Evolutionary conservation across 2,888 invertebrate species (phyloP), one percentile per base, ranked within the genome.

Genomic region (Sarcophaga caerulescens): DNA sequence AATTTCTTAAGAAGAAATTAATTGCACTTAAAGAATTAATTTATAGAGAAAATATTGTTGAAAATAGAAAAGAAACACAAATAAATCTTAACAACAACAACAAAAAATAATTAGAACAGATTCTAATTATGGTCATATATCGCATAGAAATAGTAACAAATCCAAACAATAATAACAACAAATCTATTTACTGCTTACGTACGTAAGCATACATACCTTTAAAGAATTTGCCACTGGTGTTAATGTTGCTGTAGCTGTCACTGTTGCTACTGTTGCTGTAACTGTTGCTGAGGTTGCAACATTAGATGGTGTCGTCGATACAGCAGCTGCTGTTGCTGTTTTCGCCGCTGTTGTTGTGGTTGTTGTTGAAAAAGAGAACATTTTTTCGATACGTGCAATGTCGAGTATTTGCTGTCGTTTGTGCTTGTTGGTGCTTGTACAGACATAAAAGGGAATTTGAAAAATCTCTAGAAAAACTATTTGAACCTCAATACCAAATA

Each of bases 381-480:
- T 84, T 66, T 86, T 84, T 78, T 66, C 59, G n/a, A n/a, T 66
- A 52, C 59, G 52, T 70, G 75, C 45, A 69, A 74, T 75, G 78
- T 78, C 21, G 19, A 59, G 59, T 74, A 47, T 68, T 60, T 60
- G 10, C 45, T 69, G 44, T 66, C 3, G 11, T 77, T 59, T 35
- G 44, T 10, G 66, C 4, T 52, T 17, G 52, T 52, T 52, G 52
- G 3, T 52, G 52, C 52, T 52, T 52, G 12, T 52, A 62, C 62
- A 71, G 21, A 83, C 84, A 81, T 74, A 84, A 84, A 84, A 86
- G 86, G 86, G 86, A 84, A 86, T 86, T 86, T 81, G 12, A 78
- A 81, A 81, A 81, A 81, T 86, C 75, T 81, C 12, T 65, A 76
- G 52, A 79, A 79, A 84, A 78, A 78, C 82, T 65, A 82, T 77